Evolutionary conservation across 1,140 invertebrate species (phyloP).

Genomic region (Heterodera carotae): DNA sequence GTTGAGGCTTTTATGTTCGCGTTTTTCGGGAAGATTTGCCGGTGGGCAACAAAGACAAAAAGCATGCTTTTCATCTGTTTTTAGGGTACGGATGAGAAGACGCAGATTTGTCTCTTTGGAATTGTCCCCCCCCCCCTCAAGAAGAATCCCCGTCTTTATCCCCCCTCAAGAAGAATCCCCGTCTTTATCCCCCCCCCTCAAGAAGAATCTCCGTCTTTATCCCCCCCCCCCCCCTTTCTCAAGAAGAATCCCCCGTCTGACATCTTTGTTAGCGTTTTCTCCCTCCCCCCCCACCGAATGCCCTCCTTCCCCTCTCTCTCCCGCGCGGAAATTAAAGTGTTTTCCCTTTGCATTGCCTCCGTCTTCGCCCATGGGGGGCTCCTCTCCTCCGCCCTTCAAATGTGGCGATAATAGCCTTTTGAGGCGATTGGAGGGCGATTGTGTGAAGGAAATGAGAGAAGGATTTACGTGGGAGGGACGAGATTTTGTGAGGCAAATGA

Average conservation of each 20-base stretch:
- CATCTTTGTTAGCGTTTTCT: too few relatives aligned
- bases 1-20: constrained; percentile 10
- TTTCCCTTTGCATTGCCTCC: background rate
- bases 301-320: too few relatives aligned
- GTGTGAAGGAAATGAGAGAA: constrained; percentile 5
- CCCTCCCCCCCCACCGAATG: background rate
- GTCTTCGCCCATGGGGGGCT: background rate
- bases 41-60: background rate
- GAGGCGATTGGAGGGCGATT: background rate
- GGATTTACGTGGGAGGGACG: constrained; percentile 3
- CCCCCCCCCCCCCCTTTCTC: background rate
- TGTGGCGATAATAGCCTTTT: constrained; percentile 14
- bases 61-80: too few relatives aligned
- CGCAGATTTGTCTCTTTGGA: background rate
- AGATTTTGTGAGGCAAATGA: background rate
- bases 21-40: too few relatives aligned
- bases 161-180: background rate
- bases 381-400: background rate
- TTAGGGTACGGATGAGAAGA: background rate
- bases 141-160: background rate
- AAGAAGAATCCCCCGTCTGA: too few relatives aligned
- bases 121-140: background rate
- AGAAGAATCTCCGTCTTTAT: background rate
- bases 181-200: too few relatives aligned
- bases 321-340: constrained; percentile 19